Base-by-base conservation (phyloP, 2,797 vertebrate species). In the Pseudopleuronectes americanus region DNA sequence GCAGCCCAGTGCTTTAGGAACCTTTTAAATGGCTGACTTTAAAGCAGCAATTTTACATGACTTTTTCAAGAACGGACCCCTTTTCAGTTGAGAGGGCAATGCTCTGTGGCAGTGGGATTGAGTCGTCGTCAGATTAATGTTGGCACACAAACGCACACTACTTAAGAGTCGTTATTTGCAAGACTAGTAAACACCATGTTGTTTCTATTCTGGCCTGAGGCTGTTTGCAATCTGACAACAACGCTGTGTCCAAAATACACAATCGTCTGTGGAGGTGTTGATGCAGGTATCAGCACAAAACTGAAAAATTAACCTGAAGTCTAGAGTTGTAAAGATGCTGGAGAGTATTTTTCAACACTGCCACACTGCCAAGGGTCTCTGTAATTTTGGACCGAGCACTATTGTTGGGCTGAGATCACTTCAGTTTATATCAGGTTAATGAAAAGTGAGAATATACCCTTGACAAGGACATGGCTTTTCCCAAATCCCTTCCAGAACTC, bases 381-480 rank as follows among this genome's bases (percentile, higher is more conserved):
- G 2, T 13, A n/a, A 22, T 28, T 4, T 71, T 53, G 9, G 3
- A 53, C n/a, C 12, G 53, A 23, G 45, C 23, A 3, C 54, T 54
- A 2, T 53, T 64, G 66, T 53, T 7, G 13, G 22, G 60, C 61
- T 73, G 43, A 12, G 14, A 19, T 14, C 14, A 3, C 17, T 45
- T 62, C n/a, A 49, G 12, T 74, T 60, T 38, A 69, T 53, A 43
- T 65, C 24, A 28, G 3, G 36, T 28, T 41, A 59, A 41, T 31
- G 17, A 51, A 61, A 58, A 74, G 58, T 17, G 51, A 53, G 59
- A 77, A 49, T 57, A 62, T 76, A 80, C 69, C 87, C 87, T 91
- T 90, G 84, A 84, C 82, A 91, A 90, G 89, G 88, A 76, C 89
- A 67, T 28, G 7, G 81, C 57, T 58, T 68, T 88, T 80, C 66